These are phyloP conservation scores for Anisognathus igniventris DNA, from an alignment of 2,797 vertebrate species.

Conservation along the genomic window DNA sequence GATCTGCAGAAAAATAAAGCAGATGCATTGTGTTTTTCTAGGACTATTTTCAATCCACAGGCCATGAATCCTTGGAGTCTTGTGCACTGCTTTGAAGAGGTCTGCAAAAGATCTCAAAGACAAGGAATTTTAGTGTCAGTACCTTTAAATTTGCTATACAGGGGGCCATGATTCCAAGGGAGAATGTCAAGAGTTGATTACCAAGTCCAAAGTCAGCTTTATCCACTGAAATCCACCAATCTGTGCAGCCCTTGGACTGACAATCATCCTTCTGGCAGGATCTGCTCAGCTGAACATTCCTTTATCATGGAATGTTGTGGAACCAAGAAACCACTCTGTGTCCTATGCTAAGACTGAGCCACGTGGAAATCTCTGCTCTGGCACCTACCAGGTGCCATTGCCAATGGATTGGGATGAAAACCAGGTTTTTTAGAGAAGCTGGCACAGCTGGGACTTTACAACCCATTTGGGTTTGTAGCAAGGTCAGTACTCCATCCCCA, in stretches of 20 bases:
- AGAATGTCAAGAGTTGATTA: background rate
- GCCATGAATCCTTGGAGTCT: background rate
- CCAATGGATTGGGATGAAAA: background rate
- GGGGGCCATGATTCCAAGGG: background rate
- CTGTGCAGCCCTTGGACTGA: background rate
- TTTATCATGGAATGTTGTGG: background rate
- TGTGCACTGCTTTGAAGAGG: background rate
- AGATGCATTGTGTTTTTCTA: background rate
- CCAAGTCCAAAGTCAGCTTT: background rate
- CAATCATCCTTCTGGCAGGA: background rate
- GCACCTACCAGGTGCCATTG: background rate
- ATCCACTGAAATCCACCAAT: background rate
- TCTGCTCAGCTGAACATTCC: background rate
- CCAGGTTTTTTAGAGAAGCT: background rate
- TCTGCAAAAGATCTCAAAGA: background rate
- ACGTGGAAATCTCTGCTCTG: background rate
- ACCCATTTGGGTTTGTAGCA: background rate
- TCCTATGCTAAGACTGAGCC: background rate
- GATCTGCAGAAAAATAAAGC: constrained; percentile 2
- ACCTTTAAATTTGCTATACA: background rate
- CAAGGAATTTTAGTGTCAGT: background rate
- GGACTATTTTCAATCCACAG: background rate
- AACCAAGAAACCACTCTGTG: background rate
- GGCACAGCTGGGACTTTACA: background rate
- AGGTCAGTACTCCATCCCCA: background rate